A percentile compares a stretch with the other conserved stretches of the same genome.
These are phyloP conservation scores for Penaeus chinensis DNA, from an alignment of 1,140 invertebrate species.

Conservation along the genomic window DNA sequence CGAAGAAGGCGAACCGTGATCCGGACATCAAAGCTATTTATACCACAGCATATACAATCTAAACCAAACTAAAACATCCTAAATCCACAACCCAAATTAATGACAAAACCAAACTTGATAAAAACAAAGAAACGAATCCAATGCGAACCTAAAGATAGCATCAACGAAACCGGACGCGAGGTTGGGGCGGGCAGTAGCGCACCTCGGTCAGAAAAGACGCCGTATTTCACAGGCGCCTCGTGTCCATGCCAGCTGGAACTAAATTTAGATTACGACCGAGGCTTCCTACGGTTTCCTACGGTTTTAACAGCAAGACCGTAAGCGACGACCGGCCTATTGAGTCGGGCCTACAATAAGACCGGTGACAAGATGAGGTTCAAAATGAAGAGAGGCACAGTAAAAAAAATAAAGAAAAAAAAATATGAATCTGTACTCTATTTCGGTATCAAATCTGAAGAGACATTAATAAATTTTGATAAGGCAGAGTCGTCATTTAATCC, in stretches of 20 bases:
- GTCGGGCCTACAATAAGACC: neutral
- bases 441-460: no score
- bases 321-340: neutral
- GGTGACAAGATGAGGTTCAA: no score
- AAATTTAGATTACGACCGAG: slow-evolving; percentile 32
- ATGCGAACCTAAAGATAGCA: neutral
- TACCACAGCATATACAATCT: no score
- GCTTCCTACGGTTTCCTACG: neutral
- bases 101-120: neutral
- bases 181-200: slow-evolving; percentile 23
- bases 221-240: slow-evolving; percentile 21
- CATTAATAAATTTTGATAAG: no score
- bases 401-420: no score
- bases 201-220: neutral
- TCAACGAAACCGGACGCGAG: neutral
- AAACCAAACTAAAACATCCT: no score
- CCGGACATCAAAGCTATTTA: no score
- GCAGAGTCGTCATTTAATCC: no score
- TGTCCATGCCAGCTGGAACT: slow-evolving; percentile 31
- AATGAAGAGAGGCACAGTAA: no score
- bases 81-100: no score
- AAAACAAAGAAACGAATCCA: neutral
- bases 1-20: no score
- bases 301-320: neutral
- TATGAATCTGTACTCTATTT: no score